Evolutionary conservation across 2,888 invertebrate genomes (phyloP).

Genomic region (Melolontha melolontha): DNA sequence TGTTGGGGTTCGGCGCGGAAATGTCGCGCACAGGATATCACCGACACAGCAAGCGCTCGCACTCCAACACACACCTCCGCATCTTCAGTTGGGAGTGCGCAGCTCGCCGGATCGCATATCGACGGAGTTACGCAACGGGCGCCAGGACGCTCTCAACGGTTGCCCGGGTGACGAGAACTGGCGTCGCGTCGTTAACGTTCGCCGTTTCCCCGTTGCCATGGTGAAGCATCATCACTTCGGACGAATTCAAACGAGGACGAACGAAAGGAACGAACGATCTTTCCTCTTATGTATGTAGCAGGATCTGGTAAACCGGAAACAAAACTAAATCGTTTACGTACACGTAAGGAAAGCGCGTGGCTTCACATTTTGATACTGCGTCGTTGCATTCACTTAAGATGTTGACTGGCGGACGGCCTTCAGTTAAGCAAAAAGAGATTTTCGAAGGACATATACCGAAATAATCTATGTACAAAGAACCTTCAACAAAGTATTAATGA

Average conservation of each 20-base stretch:
- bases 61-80: constrained; percentile 28
- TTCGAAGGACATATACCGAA: constrained; percentile 1
- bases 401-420: constrained; percentile 2
- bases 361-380: not conserved
- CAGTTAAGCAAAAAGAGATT: not conserved
- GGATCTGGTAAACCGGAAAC: too few species aligned
- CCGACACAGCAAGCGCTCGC: not conserved
- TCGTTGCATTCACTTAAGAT: not conserved
- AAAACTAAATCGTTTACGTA: too few species aligned
- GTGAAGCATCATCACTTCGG: constrained; percentile 56
- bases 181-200: constrained; percentile 53
- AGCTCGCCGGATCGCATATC: constrained; percentile 51
- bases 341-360: not conserved
- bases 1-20: constrained; percentile 50
- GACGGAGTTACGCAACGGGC: constrained; percentile 60
- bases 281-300: too few species aligned
- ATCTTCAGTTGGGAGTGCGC: constrained; percentile 28
- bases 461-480: constrained; percentile 4
- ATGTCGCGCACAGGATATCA: constrained; percentile 42
- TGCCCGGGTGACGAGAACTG: constrained; percentile 57
- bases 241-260: constrained; percentile 27
- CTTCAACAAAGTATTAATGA: not conserved
- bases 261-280: constrained; percentile 9
- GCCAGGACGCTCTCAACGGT: constrained; percentile 60
- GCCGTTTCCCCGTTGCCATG: constrained; percentile 60